Evolutionary conservation across 1,140 invertebrate genomes (phyloP), one percentile per base, ranked within the genome.

Genomic region (Zophobas atratus): DNA sequence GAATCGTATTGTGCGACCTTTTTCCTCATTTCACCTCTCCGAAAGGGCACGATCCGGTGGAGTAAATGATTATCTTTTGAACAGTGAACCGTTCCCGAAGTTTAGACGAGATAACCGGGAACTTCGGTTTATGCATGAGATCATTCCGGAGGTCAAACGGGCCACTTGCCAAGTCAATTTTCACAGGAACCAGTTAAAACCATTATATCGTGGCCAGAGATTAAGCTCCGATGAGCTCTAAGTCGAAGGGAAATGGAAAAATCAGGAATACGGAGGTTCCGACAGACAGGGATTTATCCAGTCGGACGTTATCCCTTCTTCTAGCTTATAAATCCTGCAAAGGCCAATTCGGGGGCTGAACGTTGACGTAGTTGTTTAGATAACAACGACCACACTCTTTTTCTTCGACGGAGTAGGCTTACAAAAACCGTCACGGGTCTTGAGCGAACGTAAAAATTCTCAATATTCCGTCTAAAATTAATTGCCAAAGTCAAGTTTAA

Each of bases 91-190:
- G 20, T 20, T 20, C 20, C 20, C 20, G 20, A 20, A 20, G 20
- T 20, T 20, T 20, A 20, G 20, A 20, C 20, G 20, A 20, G 20
- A 20, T 20, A 20, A 20, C 20, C 20, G 20, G 20, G 20, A 20
- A 20, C 20, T 20, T 20, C 20, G 20, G 20, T 20, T 20, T 20
- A 20, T 20, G 20, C 20, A 20, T 20, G 20, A 20, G 20, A 20
- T 20, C 20, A 20, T 20, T 20, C 20, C 20, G 20, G 20, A 20
- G 20, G 8, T 4, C 8, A 8, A 8, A 46, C 43, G 43, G 51
- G 51, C 51, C 20, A 55, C 1, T 55, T 55, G 51, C 51, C 51
- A 55, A 33, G 2, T 55, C n/a, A 32, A 55, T 55, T 51, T n/a
- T 51, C 49, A 51, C 8, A n/a, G 2, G 20, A 20, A 20, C 20